Conservation (phyloP, 2,797 vertebrate genomes). For the Kryptolebias ocellatus region DNA sequence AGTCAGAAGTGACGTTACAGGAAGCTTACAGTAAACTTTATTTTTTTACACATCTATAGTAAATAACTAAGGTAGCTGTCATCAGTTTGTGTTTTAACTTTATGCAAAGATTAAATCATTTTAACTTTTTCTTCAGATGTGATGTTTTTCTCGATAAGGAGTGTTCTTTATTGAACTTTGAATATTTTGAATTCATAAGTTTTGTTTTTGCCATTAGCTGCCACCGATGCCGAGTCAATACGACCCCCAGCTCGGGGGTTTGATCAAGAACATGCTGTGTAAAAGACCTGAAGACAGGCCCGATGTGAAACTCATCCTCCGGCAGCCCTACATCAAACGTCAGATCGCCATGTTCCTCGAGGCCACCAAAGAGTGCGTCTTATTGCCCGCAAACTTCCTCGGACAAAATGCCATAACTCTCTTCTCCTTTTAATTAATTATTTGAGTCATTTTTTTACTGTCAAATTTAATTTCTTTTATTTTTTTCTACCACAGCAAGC, state of each 20-base stretch:
- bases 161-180: fast-evolving
- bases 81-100: no score
- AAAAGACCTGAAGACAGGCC: conserved; percentile 94
- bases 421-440: background rate
- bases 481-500: background rate
- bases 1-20: conserved; percentile 1
- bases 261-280: conserved; percentile 93
- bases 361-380: conserved; percentile 91
- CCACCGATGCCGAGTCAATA: conserved; percentile 96
- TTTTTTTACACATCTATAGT: no score
- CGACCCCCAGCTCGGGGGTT: conserved; percentile 88
- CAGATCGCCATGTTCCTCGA: conserved; percentile 94
- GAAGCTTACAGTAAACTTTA: background rate
- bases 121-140: background rate
- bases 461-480: background rate
- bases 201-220: conserved; percentile 79
- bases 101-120: background rate
- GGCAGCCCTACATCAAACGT: conserved; percentile 93
- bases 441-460: background rate
- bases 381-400: background rate
- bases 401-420: background rate
- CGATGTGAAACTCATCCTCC: conserved; percentile 89
- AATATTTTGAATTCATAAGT: background rate
- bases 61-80: no score
- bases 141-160: background rate